These are phyloP conservation scores for Diadophis punctatus DNA, from an alignment of 2,113 vertebrate species.

Conservation along the genomic window DNA sequence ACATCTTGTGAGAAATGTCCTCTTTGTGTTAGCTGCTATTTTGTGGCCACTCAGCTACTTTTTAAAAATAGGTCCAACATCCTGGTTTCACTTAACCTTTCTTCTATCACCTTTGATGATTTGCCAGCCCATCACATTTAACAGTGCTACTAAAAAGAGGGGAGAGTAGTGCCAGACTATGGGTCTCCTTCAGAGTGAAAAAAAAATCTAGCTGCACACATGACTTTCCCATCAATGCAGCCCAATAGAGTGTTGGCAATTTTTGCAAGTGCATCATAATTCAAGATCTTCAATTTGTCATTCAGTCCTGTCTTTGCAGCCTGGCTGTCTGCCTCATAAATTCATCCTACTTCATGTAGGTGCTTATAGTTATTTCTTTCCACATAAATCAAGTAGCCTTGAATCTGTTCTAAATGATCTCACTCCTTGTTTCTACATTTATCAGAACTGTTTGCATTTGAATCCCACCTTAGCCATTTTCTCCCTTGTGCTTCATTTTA, in stretches of 20 bases:
- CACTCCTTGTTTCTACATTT: not conserved
- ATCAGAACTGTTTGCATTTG: not conserved
- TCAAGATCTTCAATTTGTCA: not conserved
- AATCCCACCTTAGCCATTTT: not conserved
- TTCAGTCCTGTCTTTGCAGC: not conserved
- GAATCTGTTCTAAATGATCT: constrained; percentile 4
- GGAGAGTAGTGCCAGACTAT: not conserved
- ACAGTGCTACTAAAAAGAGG: not conserved
- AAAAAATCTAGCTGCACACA: not conserved
- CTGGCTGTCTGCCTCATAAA: not conserved
- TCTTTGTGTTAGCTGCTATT: not conserved
- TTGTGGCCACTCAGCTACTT: not conserved
- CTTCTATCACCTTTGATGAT: not conserved
- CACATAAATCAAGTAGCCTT: constrained; percentile 4
- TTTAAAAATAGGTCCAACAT: not conserved
- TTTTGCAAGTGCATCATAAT: not conserved
- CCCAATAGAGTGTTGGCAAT: not conserved
- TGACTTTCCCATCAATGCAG: not conserved
- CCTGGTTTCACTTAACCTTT: not conserved
- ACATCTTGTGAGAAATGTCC: not conserved
- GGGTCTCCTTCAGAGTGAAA: not conserved
- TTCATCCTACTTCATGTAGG: not conserved
- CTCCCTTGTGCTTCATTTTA: not conserved
- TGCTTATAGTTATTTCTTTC: constrained; percentile 4
- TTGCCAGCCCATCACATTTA: not conserved